A percentile compares a stretch with the other conserved stretches of the same genome.
Evolutionary conservation across 2,113 vertebrate species (phyloP).

Genomic region (Phalacrocorax pelagicus): DNA sequence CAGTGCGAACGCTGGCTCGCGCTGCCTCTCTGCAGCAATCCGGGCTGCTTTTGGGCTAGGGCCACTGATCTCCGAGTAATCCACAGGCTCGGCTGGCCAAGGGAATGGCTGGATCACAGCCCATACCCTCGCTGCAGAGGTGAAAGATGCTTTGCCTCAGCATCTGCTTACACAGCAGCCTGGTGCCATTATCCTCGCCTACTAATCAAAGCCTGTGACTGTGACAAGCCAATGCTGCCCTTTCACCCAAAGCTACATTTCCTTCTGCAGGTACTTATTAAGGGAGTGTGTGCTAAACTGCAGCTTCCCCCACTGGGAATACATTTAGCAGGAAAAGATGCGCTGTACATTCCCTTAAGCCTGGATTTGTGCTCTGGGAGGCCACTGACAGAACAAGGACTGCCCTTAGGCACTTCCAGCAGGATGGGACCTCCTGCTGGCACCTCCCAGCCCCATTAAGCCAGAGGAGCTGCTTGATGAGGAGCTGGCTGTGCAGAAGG

Average conservation of each 20-base stretch:
- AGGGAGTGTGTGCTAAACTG: neutral
- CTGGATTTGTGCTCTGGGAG: neutral
- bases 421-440: neutral
- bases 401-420: neutral
- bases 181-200: rapidly evolving
- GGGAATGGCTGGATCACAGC: neutral
- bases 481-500: neutral
- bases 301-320: neutral
- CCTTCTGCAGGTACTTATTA: neutral
- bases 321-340: neutral
- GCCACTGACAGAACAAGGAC: neutral
- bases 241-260: rapidly evolving
- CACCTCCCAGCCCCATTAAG: neutral
- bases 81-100: neutral
- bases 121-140: neutral
- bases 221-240: rapidly evolving
- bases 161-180: neutral
- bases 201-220: neutral
- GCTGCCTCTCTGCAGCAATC: rapidly evolving
- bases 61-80: neutral
- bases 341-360: neutral
- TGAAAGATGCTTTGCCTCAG: neutral
- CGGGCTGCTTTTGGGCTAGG: neutral
- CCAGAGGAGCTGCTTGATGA: neutral
- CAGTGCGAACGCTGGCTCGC: rapidly evolving